Base-by-base conservation (phyloP, 2,888 invertebrate species). In the Listrodromus nycthemerus region DNA sequence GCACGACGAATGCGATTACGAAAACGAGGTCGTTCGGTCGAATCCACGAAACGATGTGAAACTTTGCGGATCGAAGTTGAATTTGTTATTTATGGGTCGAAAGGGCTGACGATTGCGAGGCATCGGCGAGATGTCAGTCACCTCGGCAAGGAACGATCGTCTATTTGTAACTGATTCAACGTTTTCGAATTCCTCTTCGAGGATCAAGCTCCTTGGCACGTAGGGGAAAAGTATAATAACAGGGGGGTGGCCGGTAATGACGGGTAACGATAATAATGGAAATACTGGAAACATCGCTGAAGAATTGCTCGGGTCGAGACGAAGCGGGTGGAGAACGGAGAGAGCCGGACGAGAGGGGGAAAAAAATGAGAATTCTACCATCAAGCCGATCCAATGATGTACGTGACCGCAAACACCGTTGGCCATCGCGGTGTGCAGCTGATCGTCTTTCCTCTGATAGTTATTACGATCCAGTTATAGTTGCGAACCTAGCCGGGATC, bases 11-110 rank as follows among this genome's bases (percentile, higher is more conserved):
- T 61, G 30, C 30, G 27, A 61, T 27, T 24, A 41, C 48, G 41
- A 27, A 45, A 45, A 45, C 16, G 41, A 45, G 13, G 2, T 16
- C 41, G 41, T 4, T 45, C 3, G 16, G 16, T 16, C 41, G 67
- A 70, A 50, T 21, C n/a, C 21, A 24, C 33, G 67, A 33, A 71
- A 19, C 33, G 48, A 21, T 16, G 65, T 61, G 63, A 63, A 73
- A 73, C 16, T 86, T 85, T 82, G 83, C 79, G 86, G 83, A 84
- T 86, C 84, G 82, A 83, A 86, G 86, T 85, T 84, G 85, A 86
- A 86, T 84, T 82, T 84, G 87, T 89, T 88, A 89, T 89, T 86
- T 86, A 89, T 84, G 83, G 82, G 85, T 85, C 82, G 73, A 82
- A 61, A 61, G 16, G 84, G 65, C 73, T 83, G 86, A 88, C 84